Percentiles rank a stretch among this genome's conserved stretches.
Conservation (phyloP, 1,140 invertebrate species). For the Zaprionus tsacasi region DNA sequence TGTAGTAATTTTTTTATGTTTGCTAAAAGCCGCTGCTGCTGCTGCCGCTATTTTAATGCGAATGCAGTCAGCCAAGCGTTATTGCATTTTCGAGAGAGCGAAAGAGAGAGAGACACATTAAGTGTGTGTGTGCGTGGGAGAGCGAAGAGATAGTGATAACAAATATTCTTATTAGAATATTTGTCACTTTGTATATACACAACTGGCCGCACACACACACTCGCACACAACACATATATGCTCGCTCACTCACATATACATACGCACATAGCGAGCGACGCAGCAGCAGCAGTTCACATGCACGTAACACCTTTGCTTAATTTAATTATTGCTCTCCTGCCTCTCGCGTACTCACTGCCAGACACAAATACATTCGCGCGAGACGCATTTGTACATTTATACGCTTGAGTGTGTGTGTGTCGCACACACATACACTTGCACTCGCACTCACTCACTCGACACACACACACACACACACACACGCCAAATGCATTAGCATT, state of each 20-base stretch:
- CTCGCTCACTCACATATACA: slow-evolving; percentile 20
- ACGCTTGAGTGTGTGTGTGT: neutral
- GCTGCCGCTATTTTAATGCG: slow-evolving; percentile 47
- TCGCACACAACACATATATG: slow-evolving; percentile 17
- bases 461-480: slow-evolving; percentile 17
- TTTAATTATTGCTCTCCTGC: slow-evolving; percentile 74
- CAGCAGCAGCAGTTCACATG: slow-evolving; percentile 45
- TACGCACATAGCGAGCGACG: slow-evolving; percentile 32
- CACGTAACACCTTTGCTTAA: slow-evolving; percentile 74
- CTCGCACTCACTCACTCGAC: slow-evolving; percentile 1
- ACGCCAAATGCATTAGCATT: slow-evolving; percentile 52
- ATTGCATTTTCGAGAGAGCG: slow-evolving; percentile 31
- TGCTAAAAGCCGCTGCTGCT: slow-evolving; percentile 40
- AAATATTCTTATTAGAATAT: slow-evolving; percentile 75
- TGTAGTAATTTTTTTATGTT: slow-evolving; percentile 67
- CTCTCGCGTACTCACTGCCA: slow-evolving; percentile 65
- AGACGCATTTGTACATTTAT: slow-evolving; percentile 9
- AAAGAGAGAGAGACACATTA: neutral
- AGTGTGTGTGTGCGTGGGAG: neutral
- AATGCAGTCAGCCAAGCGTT: slow-evolving; percentile 29
- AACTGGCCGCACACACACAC: slow-evolving; percentile 49
- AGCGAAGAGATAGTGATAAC: slow-evolving; percentile 51
- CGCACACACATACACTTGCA: slow-evolving; percentile 32
- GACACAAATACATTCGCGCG: slow-evolving; percentile 32
- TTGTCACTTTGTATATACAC: slow-evolving; percentile 73